Evolutionary conservation across 2,888 invertebrate species (phyloP).

Genomic region (Strigamia crassipes): DNA sequence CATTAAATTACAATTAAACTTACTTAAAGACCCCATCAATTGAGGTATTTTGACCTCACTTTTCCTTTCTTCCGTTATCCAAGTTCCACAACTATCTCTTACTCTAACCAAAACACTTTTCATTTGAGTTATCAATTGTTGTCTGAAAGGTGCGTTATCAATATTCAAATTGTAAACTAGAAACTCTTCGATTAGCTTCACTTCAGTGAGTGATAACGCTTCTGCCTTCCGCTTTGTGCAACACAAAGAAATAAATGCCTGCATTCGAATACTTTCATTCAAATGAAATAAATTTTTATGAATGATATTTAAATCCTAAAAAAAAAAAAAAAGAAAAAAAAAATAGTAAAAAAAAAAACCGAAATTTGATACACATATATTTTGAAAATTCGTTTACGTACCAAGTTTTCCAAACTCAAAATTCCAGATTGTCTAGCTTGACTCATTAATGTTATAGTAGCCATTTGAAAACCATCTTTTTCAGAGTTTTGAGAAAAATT

Average conservation of each 20-base stretch:
- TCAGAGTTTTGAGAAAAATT: conserved; percentile 15
- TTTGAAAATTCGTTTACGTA: conserved; percentile 49
- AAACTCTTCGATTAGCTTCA: conserved; percentile 53
- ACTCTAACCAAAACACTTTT: conserved; percentile 55
- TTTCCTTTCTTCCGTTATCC: conserved; percentile 41
- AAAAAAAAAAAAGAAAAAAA: conserved; percentile 44
- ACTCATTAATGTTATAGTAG: conserved; percentile 56
- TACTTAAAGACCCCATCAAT: conserved; percentile 44
- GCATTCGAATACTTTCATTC: conserved; percentile 46
- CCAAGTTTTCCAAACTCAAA: conserved; percentile 55
- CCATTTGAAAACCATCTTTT: conserved; percentile 54
- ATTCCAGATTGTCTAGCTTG: conserved; percentile 51
- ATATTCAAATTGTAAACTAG: conserved; percentile 57
- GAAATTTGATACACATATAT: not conserved
- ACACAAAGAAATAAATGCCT: conserved; percentile 49
- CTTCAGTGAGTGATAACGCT: conserved; percentile 53
- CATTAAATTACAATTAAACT: not conserved
- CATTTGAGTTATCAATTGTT: conserved; percentile 55
- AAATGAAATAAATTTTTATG: conserved; percentile 47
- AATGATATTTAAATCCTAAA: conserved; percentile 48
- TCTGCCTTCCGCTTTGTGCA: conserved; percentile 52
- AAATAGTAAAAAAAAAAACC: not conserved
- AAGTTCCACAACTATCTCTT: conserved; percentile 56
- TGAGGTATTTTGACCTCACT: not conserved
- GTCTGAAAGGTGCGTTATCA: conserved; percentile 58